Percentiles rank a stretch among this genome's conserved stretches.
These are phyloP conservation scores for Drosophila navojoa DNA, from an alignment of 1,140 invertebrate species.

Conservation along the genomic window DNA sequence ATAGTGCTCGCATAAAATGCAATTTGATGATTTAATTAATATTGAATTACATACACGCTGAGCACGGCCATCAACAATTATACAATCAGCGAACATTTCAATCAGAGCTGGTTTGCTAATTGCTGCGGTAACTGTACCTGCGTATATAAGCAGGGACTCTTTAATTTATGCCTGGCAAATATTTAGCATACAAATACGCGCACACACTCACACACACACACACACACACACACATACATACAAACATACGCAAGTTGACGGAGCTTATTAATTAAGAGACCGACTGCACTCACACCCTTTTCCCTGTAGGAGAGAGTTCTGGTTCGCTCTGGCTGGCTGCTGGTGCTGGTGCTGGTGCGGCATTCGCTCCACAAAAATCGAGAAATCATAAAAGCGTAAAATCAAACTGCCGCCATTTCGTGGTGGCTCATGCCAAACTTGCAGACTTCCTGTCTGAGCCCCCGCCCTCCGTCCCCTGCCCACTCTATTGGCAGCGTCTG, in stretches of 20 bases:
- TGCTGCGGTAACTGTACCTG: slow-evolving; percentile 63
- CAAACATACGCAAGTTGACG: slow-evolving; percentile 6
- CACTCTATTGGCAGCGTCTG: slow-evolving; percentile 4
- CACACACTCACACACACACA: slow-evolving; percentile 43
- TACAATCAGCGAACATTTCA: slow-evolving; percentile 65
- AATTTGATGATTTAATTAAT: slow-evolving; percentile 81
- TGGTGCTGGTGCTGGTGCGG: neutral
- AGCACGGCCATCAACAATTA: slow-evolving; percentile 51
- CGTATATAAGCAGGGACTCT: slow-evolving; percentile 13
- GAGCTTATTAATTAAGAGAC: slow-evolving; percentile 79
- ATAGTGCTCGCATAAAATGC: slow-evolving; percentile 70
- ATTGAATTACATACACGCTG: slow-evolving; percentile 65
- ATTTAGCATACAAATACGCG: slow-evolving; percentile 73
- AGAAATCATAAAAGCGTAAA: slow-evolving; percentile 82
- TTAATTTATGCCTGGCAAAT: slow-evolving; percentile 77
- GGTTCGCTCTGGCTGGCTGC: neutral
- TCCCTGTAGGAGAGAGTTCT: slow-evolving; percentile 1
- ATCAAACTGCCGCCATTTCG: slow-evolving; percentile 76
- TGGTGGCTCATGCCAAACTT: slow-evolving; percentile 69
- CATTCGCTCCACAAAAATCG: slow-evolving; percentile 49
- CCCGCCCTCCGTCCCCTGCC: neutral
- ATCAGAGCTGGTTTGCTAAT: slow-evolving; percentile 49
- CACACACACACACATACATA: neutral
- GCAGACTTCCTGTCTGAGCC: slow-evolving; percentile 56
- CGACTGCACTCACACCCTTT: slow-evolving; percentile 20